Conservation (phyloP, 1,140 invertebrate species). For the Drosophila pachea region DNA sequence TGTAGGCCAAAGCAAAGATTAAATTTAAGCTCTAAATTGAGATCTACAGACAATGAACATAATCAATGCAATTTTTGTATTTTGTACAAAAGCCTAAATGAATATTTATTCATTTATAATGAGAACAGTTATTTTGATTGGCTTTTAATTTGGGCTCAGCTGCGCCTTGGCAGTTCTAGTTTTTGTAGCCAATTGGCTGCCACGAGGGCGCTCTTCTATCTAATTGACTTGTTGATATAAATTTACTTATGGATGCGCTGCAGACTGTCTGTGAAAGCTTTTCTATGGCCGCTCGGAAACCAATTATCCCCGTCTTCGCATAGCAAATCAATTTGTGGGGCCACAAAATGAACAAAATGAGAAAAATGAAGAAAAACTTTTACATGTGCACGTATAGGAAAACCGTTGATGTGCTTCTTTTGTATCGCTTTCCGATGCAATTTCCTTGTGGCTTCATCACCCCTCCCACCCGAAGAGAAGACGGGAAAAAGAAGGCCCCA, state of each 20-base stretch:
- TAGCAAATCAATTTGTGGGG: constrained; percentile 52
- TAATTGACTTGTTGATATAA: constrained; percentile 44
- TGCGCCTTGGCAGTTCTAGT: not conserved
- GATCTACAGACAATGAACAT: no score
- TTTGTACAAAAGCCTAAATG: not conserved
- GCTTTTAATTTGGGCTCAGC: not conserved
- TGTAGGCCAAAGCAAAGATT: no score
- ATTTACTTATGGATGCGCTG: constrained; percentile 22
- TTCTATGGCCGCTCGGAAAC: constrained; percentile 32
- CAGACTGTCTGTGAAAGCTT: constrained; percentile 30
- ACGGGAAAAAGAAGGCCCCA: constrained; percentile 3
- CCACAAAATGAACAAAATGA: constrained; percentile 19
- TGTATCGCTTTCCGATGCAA: constrained; percentile 52
- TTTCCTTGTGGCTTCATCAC: constrained; percentile 45
- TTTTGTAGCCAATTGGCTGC: constrained; percentile 5
- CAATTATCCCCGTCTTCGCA: constrained; percentile 48
- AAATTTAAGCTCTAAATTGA: no score
- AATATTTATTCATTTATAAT: not conserved
- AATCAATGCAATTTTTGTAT: not conserved
- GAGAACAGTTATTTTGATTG: not conserved
- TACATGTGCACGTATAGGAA: constrained; percentile 22
- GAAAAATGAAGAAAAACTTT: not conserved
- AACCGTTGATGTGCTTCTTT: constrained; percentile 46
- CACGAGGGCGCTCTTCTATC: constrained; percentile 30
- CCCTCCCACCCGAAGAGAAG: constrained; percentile 27